Evolutionary conservation across 2,888 invertebrate species (phyloP).

Genomic region (Allacma fusca): DNA sequence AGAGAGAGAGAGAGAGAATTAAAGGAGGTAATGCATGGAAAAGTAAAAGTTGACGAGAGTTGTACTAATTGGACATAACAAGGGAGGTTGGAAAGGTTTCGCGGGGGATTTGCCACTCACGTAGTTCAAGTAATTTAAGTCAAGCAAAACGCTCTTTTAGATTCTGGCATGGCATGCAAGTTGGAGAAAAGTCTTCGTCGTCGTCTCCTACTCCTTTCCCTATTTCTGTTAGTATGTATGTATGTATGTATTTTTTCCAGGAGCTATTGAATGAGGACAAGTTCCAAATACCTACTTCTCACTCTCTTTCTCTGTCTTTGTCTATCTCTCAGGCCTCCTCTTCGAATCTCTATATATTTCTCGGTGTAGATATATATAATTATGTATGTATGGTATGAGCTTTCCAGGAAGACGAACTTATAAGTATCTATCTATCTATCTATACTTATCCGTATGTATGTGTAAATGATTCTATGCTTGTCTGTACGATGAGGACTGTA

Average conservation of each 20-base stretch:
- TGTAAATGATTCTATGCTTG: no score
- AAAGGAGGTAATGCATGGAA: constrained; percentile 15
- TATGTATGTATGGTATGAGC: no score
- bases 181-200: neutral
- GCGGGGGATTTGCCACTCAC: constrained; percentile 28
- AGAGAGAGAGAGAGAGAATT: constrained; percentile 6
- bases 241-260: neutral
- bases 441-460: no score
- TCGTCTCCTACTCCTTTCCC: neutral
- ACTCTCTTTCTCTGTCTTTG: neutral
- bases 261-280: neutral
- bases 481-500: no score
- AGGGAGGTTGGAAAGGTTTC: constrained; percentile 37
- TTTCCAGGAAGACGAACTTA: no score
- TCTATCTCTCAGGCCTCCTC: neutral
- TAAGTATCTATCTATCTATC: no score
- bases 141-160: constrained; percentile 22
- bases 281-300: neutral
- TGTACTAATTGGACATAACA: constrained; percentile 43
- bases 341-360: neutral
- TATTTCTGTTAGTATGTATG: neutral
- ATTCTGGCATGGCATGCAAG: constrained; percentile 12
- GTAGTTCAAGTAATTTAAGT: constrained; percentile 29
- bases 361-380: no score
- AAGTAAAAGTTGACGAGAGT: constrained; percentile 41